Base-by-base conservation (phyloP, 2,113 vertebrate genomes). In the Stigmatopora nigra region DNA sequence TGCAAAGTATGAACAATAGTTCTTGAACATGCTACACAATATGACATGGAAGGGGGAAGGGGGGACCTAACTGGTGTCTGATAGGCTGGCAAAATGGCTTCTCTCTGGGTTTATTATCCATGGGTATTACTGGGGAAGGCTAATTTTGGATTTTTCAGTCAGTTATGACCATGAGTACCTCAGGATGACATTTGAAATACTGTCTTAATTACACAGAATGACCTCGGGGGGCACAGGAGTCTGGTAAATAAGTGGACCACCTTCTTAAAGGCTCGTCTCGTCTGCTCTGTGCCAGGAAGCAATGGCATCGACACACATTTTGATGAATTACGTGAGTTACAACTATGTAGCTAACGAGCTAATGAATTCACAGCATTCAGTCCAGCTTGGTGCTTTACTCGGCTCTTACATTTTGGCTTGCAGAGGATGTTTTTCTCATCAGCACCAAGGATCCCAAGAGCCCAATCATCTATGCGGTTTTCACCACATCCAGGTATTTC, bases 211-310 rank as follows among this genome's bases (percentile, higher is more conserved):
- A 20, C 19, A 8, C 88, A 99, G 97, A 99, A 99, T 77, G 97
- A 99, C 69, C 92, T 98, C 38, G 97, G 97, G 46, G 97, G 97
- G 7, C 96, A 99, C 86, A 92, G 96, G 76, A 99, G 97, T 79
- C 91, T 99, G 53, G 95, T 99, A 35, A 99, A 99, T 81, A 98
- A 98, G 76, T 99, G 97, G 97, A 98, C 96, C 6, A 99, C 97
- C 13, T 99, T 98, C 72, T 86, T 99, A 25, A 99, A 99, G 84
- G 95, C 97, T 12, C 92, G 97, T 5, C 88, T 99, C 7, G 87
- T 98, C 78, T 99, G 97, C 75, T 97, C 97, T 0, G 97, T 99
- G 22, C 96, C 96, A 0, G 95, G 97, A 22, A 92, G 91, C 67
- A 98, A 95, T 13, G 97, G 97, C 74, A 99, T 99, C 4, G 97